Evolutionary conservation across 2,797 vertebrate genomes (phyloP), one percentile per base, ranked within the genome.

Genomic region (Cossypha dichroa): DNA sequence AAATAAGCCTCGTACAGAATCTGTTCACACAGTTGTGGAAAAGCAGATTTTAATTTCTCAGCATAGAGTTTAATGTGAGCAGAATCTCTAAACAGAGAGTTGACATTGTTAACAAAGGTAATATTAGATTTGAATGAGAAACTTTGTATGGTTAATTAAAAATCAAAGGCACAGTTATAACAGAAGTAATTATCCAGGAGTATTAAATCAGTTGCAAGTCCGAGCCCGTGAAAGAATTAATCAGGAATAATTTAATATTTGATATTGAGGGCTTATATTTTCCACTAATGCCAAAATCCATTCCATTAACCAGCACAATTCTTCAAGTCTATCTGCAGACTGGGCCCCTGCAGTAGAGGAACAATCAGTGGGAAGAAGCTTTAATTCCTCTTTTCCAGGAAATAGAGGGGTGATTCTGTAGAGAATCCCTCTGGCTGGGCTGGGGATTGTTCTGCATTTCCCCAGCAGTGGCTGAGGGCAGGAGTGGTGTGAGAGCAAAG

Each of bases 171-270:
- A 85, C n/a, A 48, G 78, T 82, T 76, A 96, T 86, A 94, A 96
- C 64, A 90, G 93, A 96, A 97, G 95, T 93, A 94, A 96, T 98
- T 97, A 96, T 95, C 91, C 94, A 69, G 87, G 91, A 92, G 92
- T 74, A 86, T 93, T 96, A 96, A 93, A 93, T 96, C 83, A 29
- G 93, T 92, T 95, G 84, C 95, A 90, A 93, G 94, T 84, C 88
- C 83, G 23, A 96, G 95, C 67, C 90, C 76, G 82, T 97, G 95
- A 96, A 98, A 94, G 94, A 95, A 97, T 97, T 97, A 96, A 97
- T 98, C 96, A 95, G 88, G 95, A 97, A 95, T 95, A 97, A 97
- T 97, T 97, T 97, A 82, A 95, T 90, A 95, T 96, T 96, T 96
- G 34, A 97, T 97, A 96, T 90, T 87, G 93, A 93, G 79, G 84